phyloP scores from a whole-genome alignment of 2,113 vertebrate species.

The Azemiops feae region DNA sequence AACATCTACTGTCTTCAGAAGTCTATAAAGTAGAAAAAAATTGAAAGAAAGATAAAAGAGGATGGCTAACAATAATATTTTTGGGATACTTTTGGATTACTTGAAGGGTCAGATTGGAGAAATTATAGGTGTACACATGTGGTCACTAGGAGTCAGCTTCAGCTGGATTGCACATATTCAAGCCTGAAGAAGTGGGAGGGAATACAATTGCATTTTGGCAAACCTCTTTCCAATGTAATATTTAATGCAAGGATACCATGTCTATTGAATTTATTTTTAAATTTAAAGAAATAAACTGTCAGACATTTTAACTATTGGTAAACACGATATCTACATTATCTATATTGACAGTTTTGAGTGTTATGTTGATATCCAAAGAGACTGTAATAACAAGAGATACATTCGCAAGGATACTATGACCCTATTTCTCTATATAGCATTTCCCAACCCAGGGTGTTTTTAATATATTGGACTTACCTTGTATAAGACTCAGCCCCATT shows the following conservation, averaged over 20 bases:
- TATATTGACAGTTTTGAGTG: neutral
- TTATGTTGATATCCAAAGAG: neutral
- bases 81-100: neutral
- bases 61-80: neutral
- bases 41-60: neutral
- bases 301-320: neutral
- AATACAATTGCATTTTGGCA: neutral
- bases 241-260: neutral
- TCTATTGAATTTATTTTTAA: neutral
- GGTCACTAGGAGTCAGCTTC: neutral
- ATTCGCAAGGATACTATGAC: neutral
- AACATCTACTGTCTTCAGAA: no score
- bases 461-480: neutral
- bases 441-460: neutral
- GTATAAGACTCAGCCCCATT: neutral
- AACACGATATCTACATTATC: neutral
- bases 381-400: neutral
- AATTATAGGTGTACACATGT: neutral
- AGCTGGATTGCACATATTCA: neutral
- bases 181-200: neutral
- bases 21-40: neutral
- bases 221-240: neutral
- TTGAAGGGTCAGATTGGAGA: neutral
- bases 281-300: neutral
- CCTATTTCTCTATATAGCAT: neutral